These are phyloP conservation scores for Acyrthosiphon pisum DNA, from an alignment of 1,140 invertebrate genomes.

Conservation along the genomic window DNA sequence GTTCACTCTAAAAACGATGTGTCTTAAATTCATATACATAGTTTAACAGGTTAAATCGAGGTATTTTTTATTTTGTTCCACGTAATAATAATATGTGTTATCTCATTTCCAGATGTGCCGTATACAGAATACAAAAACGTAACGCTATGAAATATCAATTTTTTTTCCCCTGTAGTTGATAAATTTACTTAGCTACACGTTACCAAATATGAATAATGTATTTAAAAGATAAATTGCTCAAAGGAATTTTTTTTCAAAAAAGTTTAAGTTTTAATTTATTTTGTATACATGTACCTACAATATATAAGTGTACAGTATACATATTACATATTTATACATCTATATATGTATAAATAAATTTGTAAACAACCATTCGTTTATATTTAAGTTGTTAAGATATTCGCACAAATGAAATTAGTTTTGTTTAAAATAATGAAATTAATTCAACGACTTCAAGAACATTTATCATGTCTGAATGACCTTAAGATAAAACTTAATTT, in stretches of 20 bases:
- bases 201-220: background rate
- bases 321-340: background rate
- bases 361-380: background rate
- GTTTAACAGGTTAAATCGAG: background rate
- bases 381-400: slow-evolving; percentile 33
- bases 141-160: background rate
- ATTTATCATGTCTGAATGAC: slow-evolving; percentile 7
- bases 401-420: background rate
- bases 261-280: slow-evolving; percentile 11
- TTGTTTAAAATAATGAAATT: slow-evolving; percentile 18
- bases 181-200: background rate
- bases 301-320: background rate
- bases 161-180: background rate
- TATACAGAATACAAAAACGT: background rate
- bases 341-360: background rate
- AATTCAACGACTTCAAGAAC: background rate
- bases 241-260: background rate
- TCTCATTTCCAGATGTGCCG: background rate
- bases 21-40: background rate
- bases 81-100: background rate
- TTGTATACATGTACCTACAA: background rate
- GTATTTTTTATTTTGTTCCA: background rate
- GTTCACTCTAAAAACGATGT: background rate
- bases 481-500: background rate
- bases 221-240: background rate